phyloP scores from a whole-genome alignment of 2,113 vertebrate genomes.

The Malurus cyaneus region DNA sequence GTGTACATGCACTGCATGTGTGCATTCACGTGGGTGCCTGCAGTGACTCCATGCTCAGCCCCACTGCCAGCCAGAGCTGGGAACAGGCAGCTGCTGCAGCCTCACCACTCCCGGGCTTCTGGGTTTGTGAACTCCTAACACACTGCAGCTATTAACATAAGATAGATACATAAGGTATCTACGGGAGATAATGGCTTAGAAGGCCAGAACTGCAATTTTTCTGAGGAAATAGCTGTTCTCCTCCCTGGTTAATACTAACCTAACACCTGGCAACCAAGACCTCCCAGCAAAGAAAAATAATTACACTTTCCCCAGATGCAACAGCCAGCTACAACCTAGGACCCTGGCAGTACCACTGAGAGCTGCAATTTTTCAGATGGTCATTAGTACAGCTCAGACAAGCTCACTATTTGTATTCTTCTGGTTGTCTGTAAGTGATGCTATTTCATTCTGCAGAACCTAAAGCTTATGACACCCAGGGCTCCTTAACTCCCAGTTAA shows the following conservation, averaged over 20 bases:
- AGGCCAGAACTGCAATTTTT: neutral
- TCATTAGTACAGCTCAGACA: neutral
- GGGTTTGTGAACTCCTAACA: neutral
- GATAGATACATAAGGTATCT: neutral
- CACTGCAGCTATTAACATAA: neutral
- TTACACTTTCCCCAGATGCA: neutral
- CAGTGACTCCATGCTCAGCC: neutral
- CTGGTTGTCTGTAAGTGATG: neutral
- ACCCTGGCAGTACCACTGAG: neutral
- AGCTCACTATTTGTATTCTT: neutral
- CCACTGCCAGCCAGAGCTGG: neutral
- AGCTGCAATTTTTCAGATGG: neutral
- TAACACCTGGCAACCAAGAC: neutral
- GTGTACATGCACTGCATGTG: neutral
- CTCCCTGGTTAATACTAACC: neutral
- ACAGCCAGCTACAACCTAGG: neutral
- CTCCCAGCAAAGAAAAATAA: neutral
- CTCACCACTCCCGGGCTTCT: fast-evolving
- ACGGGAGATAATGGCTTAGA: neutral
- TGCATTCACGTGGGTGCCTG: neutral
- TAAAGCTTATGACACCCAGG: neutral
- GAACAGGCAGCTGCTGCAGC: neutral
- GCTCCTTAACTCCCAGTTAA: neutral
- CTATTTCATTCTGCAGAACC: neutral
- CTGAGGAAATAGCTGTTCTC: neutral